Base-by-base conservation (phyloP, 2,888 invertebrate genomes). In the Sussaba pulchella region DNA sequence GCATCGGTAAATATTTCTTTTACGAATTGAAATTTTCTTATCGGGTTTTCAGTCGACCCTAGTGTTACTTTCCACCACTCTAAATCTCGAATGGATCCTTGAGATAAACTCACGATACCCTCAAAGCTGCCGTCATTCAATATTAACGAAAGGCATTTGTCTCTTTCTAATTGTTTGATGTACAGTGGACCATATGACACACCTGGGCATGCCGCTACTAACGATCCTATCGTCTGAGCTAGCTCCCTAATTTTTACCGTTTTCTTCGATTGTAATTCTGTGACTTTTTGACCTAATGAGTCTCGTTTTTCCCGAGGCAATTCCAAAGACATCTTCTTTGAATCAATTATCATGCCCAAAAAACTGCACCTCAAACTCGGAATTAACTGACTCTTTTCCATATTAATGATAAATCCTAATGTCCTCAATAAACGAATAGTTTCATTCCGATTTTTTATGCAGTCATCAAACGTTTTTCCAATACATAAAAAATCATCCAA, bases 31-130 rank as follows among this genome's bases (percentile, higher is more conserved):
- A n/a, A 57, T 6, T 9, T 31, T 66, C 59, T 80, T n/a, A 75
- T 82, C 5, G 66, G 36, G 21, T 73, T 77, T 8, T 17, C 17
- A 19, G 43, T 24, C 2, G 1, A 26, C 9, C 50, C 41, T 12
- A 81, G 14, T 9, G 67, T 78, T 36, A 39, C 19, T 17, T 19
- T 57, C 80, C 83, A 83, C 82, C 83, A 84, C 12, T 9, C 8
- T 3, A 82, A 41, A 10, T 83, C 81, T 9, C 36, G n/a, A 0
- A n/a, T 24, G 41, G 74, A 12, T 21, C 14, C 17, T 9, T 17
- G 21, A 21, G 75, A 31, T 14, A 85, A 50, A n/a, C 4, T n/a
- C 69, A 84, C 72, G 4, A 39, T 19, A 47, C 10, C 3, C 31
- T 82, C 78, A 47, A 67, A 83, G 63, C 76, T 31, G n/a, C 69